Evolutionary conservation across 2,797 vertebrate species (phyloP), one percentile per base, ranked within the genome.

Genomic region (Sitta carolinensis): DNA sequence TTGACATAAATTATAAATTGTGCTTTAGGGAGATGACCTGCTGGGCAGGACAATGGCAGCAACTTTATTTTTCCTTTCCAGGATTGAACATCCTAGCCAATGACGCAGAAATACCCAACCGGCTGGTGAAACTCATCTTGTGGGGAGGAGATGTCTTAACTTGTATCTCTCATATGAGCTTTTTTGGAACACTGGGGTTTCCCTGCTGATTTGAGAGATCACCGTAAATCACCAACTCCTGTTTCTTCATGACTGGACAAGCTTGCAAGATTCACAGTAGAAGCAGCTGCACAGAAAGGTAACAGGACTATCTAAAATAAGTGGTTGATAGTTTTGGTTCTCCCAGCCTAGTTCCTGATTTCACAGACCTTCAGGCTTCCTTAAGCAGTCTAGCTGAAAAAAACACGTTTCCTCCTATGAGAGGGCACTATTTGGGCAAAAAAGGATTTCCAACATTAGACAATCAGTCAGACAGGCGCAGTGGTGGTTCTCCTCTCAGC

Each of bases 1-100:
- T 98, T 97, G 98, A 98, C 98, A 98, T 98, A 97, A 98, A 98
- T 98, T 97, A 98, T 98, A 97, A 98, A 98, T 97, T 96, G 97
- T 97, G 92, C 96, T 98, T 97, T 73, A 96, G 98, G 97, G 97
- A 98, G 94, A 48, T 50, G 88, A 95, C 97, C 97, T 94, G 94
- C 96, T 98, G 98, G 96, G 97, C 97, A 97, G 97, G 97, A 98
- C 97, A 97, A 95, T 97, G 98, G 97, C 97, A 98, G 96, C 94
- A 98, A 95, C 96, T 96, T 97, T 89, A 96, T 96, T 97, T 97
- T 93, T 96, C 95, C 96, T 97, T 97, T 89, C 63, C 87, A 95
- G 95, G 95, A 90, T 38, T 96, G 94, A 97, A 97, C 96, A 97
- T 98, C 97, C 96, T 97, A 76, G 97, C 75, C 83, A 95, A 48